Evolutionary conservation across 2,797 vertebrate species (phyloP).

Genomic region (Australoheros facetus): DNA sequence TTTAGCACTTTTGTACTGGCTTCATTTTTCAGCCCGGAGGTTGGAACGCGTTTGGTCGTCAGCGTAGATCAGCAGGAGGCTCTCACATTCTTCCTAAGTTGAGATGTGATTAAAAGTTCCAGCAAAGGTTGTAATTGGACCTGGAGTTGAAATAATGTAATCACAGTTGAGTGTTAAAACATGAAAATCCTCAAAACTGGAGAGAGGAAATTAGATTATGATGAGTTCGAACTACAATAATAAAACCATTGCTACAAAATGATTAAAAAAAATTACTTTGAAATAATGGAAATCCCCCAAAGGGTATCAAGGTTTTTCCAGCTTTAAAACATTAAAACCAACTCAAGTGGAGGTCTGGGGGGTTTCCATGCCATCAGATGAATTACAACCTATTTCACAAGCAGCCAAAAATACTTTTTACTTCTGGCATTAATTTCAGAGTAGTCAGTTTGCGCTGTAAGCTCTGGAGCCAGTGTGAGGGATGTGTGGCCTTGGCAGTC

Average conservation of each 20-base stretch:
- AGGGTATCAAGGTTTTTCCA: constrained; percentile 6
- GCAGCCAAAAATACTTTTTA: constrained; percentile 7
- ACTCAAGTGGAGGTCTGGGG: constrained; percentile 10
- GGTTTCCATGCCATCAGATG: constrained; percentile 19
- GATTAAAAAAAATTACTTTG: neutral
- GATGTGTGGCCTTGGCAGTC: neutral
- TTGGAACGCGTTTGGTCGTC: neutral
- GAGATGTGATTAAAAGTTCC: neutral
- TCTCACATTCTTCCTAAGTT: neutral
- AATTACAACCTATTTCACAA: neutral
- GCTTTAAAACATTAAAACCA: neutral
- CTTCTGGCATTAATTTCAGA: constrained; percentile 14
- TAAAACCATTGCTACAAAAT: neutral
- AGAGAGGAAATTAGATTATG: neutral
- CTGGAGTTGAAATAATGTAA: constrained; percentile 4
- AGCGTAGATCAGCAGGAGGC: neutral
- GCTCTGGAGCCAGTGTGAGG: neutral
- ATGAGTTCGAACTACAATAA: constrained; percentile 1
- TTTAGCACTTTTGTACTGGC: neutral
- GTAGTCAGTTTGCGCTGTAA: neutral
- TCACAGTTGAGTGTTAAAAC: neutral
- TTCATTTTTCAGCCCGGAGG: rapidly evolving
- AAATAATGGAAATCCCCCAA: constrained; percentile 2
- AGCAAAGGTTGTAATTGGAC: neutral
- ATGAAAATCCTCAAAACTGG: neutral